A percentile compares a stretch with the other conserved stretches of the same genome.
phyloP scores from a whole-genome alignment of 2,888 invertebrate genomes.

The Drosophila quinaria region DNA sequence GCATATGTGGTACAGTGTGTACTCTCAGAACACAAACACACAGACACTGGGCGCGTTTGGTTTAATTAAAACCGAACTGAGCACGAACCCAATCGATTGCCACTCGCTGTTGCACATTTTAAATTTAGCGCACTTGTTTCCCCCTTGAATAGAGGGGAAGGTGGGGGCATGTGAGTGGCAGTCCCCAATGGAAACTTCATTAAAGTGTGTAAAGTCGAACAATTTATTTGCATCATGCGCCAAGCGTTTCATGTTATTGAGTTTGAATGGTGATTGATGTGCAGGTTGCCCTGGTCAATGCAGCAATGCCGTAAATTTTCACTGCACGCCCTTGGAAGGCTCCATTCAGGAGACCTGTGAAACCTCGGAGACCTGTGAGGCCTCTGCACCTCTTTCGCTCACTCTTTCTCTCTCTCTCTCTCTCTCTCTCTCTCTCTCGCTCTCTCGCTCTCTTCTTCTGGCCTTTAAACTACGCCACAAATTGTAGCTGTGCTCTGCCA shows the following conservation, averaged over 20 bases:
- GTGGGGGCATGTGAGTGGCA: constrained; percentile 15
- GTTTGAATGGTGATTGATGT: constrained; percentile 55
- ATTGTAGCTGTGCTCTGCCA: constrained; percentile 13
- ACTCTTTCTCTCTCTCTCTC: too few relatives aligned
- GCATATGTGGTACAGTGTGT: constrained; percentile 21
- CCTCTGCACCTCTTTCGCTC: too few relatives aligned
- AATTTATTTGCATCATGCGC: constrained; percentile 73
- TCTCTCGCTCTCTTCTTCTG: not conserved
- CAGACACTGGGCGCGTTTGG: constrained; percentile 34
- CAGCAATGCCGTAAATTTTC: constrained; percentile 49
- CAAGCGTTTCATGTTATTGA: constrained; percentile 54
- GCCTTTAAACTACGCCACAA: constrained; percentile 23
- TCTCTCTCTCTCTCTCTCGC: too few relatives aligned
- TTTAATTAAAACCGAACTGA: constrained; percentile 70
- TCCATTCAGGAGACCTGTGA: constrained; percentile 25
- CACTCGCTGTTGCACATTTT: constrained; percentile 65
- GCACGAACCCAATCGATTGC: constrained; percentile 43
- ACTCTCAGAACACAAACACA: constrained; percentile 14
- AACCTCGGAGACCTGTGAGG: not conserved
- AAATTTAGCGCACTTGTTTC: constrained; percentile 64
- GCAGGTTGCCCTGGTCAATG: constrained; percentile 40
- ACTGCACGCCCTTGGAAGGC: constrained; percentile 17
- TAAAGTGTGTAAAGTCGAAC: constrained; percentile 69
- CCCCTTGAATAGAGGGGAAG: not conserved
- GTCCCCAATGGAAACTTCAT: constrained; percentile 56